Evolutionary conservation across 2,113 vertebrate species (phyloP).

Genomic region (Panurus biarmicus): DNA sequence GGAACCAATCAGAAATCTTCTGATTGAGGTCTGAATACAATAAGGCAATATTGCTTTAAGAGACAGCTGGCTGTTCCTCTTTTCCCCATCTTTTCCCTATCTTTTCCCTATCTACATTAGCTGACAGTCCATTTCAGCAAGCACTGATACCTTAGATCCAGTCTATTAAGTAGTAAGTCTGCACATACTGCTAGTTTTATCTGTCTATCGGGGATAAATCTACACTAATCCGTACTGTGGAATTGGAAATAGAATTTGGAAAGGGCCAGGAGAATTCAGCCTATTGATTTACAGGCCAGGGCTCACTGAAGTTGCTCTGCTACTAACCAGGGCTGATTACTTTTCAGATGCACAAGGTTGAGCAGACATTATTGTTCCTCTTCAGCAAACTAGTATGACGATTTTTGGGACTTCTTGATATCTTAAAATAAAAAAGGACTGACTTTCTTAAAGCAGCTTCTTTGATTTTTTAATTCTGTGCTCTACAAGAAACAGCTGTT

Average conservation of each 20-base stretch:
- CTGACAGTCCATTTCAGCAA: constrained; percentile 3
- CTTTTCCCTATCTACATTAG: neutral
- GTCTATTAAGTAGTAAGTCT: constrained; percentile 32
- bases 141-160: neutral
- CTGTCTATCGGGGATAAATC: constrained; percentile 25
- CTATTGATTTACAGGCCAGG: constrained; percentile 5
- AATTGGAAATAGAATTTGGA: constrained; percentile 47
- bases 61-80: neutral
- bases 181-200: neutral
- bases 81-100: neutral
- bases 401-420: neutral
- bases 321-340: constrained; percentile 25
- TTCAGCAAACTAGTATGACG: neutral
- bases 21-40: neutral
- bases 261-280: neutral
- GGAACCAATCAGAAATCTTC: neutral
- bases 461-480: neutral
- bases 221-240: constrained; percentile 17
- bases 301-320: constrained; percentile 5
- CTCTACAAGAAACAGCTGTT: neutral
- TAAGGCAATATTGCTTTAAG: neutral
- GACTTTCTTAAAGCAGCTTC: neutral
- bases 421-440: neutral
- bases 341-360: constrained; percentile 26
- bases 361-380: neutral